Base-by-base conservation (phyloP, 2,888 invertebrate genomes). In the Leptarthrus brevirostris region DNA sequence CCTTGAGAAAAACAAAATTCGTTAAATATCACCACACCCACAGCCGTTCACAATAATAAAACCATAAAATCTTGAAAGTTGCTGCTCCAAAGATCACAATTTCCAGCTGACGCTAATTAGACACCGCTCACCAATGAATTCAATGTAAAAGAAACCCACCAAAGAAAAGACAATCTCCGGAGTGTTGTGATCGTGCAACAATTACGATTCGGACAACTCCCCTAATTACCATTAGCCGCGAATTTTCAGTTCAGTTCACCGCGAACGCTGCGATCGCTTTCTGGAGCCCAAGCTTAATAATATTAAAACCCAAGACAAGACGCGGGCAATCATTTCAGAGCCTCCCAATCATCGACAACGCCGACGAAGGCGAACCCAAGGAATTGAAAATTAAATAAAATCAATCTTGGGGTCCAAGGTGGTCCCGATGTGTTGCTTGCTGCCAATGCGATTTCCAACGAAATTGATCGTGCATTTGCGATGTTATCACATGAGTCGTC, bases 151-250 rank as follows among this genome's bases (percentile, higher is more conserved):
- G 8, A 30, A 30, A 6, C 4, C 30, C 30, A 30, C 30, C 0
- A 34, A 30, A 52, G 20, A 53, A 36, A 70, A 24, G n/a, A n/a
- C n/a, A 30, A 14, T n/a, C 47, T 6, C 14, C 70, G 30, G 22
- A 52, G 52, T 52, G 34, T 53, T 70, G 14, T 49, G 72, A 34
- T 54, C 20, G 44, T 72, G 54, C 26, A 54, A 44, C 72, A 72
- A 72, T 72, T 72, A 72, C 44, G 40, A 22, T 54, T 36, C 56
- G 54, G 14, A 72, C 56, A 72, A 72, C 40, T 72, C 36, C 72
- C 72, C 72, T 61, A 64, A 73, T 73, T 73, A 73, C 52, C 73
- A 61, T 73, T 49, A 73, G 73, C 34, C 64, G 30, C 24, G 12
- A 24, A 34, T 6, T 64, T 30, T 14, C 3, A 18, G 64, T 26